Percentiles rank a stretch among this genome's conserved stretches.
phyloP scores from a whole-genome alignment of 2,888 invertebrate genomes.

The Petrolisthes manimaculis region DNA sequence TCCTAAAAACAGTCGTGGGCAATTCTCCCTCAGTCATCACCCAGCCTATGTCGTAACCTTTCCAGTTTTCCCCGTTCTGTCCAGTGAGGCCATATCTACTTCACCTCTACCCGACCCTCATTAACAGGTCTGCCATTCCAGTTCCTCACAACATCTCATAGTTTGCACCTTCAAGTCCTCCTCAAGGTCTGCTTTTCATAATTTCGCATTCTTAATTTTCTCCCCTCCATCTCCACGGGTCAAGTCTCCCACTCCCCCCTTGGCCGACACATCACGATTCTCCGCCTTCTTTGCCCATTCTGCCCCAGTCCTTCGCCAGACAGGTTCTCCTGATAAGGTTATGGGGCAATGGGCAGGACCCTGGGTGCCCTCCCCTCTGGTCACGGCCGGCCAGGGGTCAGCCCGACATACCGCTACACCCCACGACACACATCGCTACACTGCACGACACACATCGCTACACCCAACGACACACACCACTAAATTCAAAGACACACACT shows the following conservation, averaged over 20 bases:
- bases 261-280: slow-evolving; percentile 35
- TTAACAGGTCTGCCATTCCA: neutral
- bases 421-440: neutral
- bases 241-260: slow-evolving; percentile 20
- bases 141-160: neutral
- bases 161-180: neutral
- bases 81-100: too few species aligned
- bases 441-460: neutral
- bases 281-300: slow-evolving; percentile 32
- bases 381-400: slow-evolving; percentile 54
- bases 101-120: too few species aligned
- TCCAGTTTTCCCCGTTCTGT: neutral
- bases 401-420: slow-evolving; percentile 29
- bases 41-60: neutral
- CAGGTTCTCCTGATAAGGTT: slow-evolving; percentile 38
- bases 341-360: slow-evolving; percentile 41
- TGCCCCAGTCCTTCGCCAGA: slow-evolving; percentile 36
- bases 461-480: neutral
- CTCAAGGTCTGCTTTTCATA: slow-evolving; percentile 17
- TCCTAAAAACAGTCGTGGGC: too few species aligned
- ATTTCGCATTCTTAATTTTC: slow-evolving; percentile 27
- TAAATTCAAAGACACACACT: neutral
- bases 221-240: slow-evolving; percentile 24
- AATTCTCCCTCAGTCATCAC: neutral
- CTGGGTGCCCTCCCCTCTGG: slow-evolving; percentile 30